Evolutionary conservation across 1,140 invertebrate genomes (phyloP).

Genomic region (Leptinotarsa lineolata): DNA sequence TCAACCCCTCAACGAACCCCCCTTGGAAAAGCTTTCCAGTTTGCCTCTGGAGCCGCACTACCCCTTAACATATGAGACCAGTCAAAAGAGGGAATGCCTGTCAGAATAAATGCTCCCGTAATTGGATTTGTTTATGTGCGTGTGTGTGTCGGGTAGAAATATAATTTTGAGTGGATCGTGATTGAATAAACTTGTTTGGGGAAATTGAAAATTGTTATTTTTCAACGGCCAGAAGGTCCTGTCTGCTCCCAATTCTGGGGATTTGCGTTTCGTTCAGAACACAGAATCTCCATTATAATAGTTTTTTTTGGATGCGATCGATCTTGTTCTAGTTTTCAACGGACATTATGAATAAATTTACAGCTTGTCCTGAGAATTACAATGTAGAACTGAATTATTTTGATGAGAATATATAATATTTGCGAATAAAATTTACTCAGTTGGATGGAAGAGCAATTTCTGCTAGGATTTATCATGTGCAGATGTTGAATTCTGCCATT

Average conservation of each 20-base stretch:
- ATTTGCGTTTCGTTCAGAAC: not conserved
- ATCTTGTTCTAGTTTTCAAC: no score
- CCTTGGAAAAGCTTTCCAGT: no score
- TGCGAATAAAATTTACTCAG: no score
- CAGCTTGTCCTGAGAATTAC: no score
- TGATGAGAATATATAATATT: no score
- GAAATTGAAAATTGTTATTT: conserved; percentile 39
- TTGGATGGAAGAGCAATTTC: no score
- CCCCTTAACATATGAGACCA: conserved; percentile 28
- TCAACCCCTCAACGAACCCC: not conserved
- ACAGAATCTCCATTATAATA: conserved; percentile 7
- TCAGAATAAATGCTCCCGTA: conserved; percentile 37
- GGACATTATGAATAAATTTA: no score
- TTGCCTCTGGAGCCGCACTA: not conserved
- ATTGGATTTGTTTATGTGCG: conserved; percentile 44
- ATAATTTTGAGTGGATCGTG: conserved; percentile 37
- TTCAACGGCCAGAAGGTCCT: conserved; percentile 17
- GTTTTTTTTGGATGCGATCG: not conserved
- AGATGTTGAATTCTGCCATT: no score
- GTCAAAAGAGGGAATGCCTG: conserved; percentile 28
- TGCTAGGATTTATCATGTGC: no score
- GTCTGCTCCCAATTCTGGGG: not conserved
- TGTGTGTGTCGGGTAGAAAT: conserved; percentile 38
- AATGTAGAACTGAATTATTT: no score
- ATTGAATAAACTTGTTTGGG: conserved; percentile 37